Percentiles rank a stretch among this genome's conserved stretches.
These are phyloP conservation scores for Coreius guichenoti DNA, from an alignment of 2,797 vertebrate genomes.

Conservation along the genomic window DNA sequence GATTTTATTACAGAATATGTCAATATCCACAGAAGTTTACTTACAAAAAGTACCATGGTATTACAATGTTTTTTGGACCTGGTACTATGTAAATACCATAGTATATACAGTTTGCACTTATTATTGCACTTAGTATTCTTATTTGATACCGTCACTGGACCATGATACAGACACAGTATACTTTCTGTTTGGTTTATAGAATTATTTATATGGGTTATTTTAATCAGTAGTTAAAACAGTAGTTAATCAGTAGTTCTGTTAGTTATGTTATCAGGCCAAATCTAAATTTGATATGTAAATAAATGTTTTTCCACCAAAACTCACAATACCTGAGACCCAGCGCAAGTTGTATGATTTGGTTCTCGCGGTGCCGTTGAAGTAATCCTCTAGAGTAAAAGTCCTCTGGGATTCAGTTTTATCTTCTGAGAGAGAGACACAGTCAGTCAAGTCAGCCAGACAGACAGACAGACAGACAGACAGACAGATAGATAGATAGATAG, in stretches of 20 bases:
- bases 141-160: background rate
- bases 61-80: background rate
- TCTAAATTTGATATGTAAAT: background rate
- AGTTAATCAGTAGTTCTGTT: background rate
- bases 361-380: conserved; percentile 84
- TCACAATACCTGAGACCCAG: conserved; percentile 90
- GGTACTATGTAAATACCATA: background rate
- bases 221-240: background rate
- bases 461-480: background rate
- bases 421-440: conserved; percentile 59
- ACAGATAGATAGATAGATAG: conserved; percentile 26
- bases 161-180: background rate
- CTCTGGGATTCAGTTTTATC: conserved; percentile 52
- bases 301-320: background rate
- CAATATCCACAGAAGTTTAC: background rate
- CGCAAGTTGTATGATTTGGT: conserved; percentile 84
- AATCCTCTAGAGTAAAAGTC: conserved; percentile 85
- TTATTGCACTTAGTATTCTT: no score
- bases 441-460: background rate
- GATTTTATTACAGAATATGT: background rate
- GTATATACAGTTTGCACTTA: background rate
- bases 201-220: background rate
- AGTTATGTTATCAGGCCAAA: background rate
- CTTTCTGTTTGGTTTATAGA: background rate
- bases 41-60: background rate